These are phyloP conservation scores for Talpa occidentalis DNA, from an alignment of 2,113 vertebrate genomes.

Conservation along the genomic window DNA sequence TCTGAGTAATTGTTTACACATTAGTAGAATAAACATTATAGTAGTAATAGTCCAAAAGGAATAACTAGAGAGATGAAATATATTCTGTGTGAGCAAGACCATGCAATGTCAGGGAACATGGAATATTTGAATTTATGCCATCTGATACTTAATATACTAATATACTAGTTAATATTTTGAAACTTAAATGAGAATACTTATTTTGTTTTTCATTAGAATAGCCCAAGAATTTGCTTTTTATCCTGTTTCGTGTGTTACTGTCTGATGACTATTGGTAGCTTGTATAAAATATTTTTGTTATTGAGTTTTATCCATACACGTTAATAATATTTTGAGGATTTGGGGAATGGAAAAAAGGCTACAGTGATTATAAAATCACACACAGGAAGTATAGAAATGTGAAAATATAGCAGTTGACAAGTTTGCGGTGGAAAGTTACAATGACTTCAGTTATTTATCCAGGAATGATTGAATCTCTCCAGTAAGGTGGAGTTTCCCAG, in stretches of 20 bases:
- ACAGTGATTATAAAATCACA: neutral
- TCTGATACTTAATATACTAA: neutral
- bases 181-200: neutral
- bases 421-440: neutral
- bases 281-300: neutral
- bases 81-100: neutral
- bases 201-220: slow-evolving; percentile 10
- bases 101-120: neutral
- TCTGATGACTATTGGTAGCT: neutral
- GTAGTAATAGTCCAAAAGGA: neutral
- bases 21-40: neutral
- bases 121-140: neutral
- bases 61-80: neutral
- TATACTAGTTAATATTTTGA: neutral
- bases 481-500: neutral
- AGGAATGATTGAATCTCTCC: slow-evolving; percentile 24
- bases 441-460: neutral
- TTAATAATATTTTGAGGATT: neutral
- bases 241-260: neutral
- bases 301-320: neutral
- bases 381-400: neutral
- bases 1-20: neutral
- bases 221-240: neutral
- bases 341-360: neutral
- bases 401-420: neutral